Base-by-base conservation (phyloP, 2,888 invertebrate genomes). In the Hartigia nigra region DNA sequence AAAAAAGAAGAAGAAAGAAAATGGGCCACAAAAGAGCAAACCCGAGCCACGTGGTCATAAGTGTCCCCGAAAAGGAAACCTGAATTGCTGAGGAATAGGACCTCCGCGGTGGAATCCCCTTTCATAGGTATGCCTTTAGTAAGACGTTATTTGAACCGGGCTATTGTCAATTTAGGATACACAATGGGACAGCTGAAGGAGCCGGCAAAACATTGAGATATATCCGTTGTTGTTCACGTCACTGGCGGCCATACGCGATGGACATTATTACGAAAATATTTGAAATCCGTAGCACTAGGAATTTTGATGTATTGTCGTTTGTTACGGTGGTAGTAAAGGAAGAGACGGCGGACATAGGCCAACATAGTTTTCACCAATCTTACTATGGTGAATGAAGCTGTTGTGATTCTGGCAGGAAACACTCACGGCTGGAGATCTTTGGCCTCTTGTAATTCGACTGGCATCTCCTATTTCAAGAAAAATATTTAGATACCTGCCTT, bases 131-230 rank as follows among this genome's bases (percentile, higher is more conserved):
- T 70, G 31, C 78, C 75, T 79, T 79, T 79, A 76, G 82, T 80
- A 86, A 85, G 82, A 86, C 87, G 87, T 88, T 87, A 90, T 90
- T 87, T 83, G 90, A 90, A 81, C 85, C 85, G 84, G 77, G 82
- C 87, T 86, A 90, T 91, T 90, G 89, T 91, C 84, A 85, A 88
- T 87, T 84, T 82, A 79, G 78, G 69, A 78, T 74, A 81, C 75
- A 90, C 89, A 90, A 90, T 89, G 86, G 88, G 87, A 87, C 91
- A 91, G 91, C 91, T 91, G 91, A 91, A 89, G 86, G 89, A 87
- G 84, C 87, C 84, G 85, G 87, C 90, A 90, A 91, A 91, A 91
- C 91, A 91, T 91, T 91, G 90, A 91, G 91, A 91, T 90, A 86
- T 89, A 87, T 88, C 88, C 87, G 80, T 89, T 88, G 90, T 90